These are phyloP conservation scores for Argya squamiceps DNA, from an alignment of 2,797 vertebrate species.

Conservation along the genomic window DNA sequence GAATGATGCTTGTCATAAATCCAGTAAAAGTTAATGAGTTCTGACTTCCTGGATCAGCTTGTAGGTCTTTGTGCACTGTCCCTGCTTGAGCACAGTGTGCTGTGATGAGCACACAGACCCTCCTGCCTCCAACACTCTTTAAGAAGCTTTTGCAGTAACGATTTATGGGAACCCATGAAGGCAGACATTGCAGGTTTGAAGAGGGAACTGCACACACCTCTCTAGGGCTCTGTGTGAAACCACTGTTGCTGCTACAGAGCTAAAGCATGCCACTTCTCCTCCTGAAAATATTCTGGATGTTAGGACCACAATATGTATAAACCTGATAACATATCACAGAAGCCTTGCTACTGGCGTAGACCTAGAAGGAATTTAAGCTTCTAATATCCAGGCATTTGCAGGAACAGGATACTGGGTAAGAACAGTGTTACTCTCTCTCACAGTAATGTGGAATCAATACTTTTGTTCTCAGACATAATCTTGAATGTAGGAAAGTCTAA, in stretches of 20 bases:
- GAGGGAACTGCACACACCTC: background rate
- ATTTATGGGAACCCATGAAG: background rate
- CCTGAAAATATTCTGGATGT: background rate
- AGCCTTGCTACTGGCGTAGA: background rate
- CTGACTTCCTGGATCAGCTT: background rate
- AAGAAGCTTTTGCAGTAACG: background rate
- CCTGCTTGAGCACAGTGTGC: background rate
- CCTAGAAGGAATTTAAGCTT: background rate
- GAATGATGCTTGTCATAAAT: background rate
- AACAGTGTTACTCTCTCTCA: background rate
- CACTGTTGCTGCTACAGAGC: background rate
- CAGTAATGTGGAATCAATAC: background rate
- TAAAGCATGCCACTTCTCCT: background rate
- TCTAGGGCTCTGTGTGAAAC: background rate
- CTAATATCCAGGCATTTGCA: background rate
- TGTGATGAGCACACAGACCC: fast-evolving
- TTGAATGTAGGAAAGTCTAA: background rate
- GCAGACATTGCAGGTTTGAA: background rate
- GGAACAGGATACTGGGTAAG: background rate
- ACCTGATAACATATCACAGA: background rate
- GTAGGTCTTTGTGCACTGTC: background rate
- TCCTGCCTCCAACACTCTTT: background rate
- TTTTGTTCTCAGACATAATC: background rate
- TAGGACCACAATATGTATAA: background rate
- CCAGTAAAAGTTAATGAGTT: background rate